Conservation (phyloP, 2,113 vertebrate genomes). For the Centrocercus urophasianus region DNA sequence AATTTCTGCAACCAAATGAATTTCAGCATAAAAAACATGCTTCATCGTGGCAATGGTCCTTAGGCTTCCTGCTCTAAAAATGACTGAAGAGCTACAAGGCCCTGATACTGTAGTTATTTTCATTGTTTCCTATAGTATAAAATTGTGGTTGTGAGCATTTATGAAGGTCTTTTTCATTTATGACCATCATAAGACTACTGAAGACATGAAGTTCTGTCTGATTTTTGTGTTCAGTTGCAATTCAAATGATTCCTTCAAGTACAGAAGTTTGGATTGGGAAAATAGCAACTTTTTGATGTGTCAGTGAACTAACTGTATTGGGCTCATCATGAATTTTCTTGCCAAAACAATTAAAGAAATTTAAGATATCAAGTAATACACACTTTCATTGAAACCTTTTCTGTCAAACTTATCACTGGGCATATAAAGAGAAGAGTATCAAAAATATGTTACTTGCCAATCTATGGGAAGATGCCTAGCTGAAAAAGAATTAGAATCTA, state of each 20-base stretch:
- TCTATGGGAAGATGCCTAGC: not conserved
- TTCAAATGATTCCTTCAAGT: not conserved
- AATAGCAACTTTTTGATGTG: not conserved
- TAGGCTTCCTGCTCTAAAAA: not conserved
- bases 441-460: not conserved
- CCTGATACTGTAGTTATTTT: accelerated
- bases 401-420: not conserved
- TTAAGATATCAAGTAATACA: not conserved
- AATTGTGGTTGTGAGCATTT: not conserved
- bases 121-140: not conserved
- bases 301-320: not conserved
- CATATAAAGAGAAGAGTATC: not conserved
- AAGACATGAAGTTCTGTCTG: not conserved
- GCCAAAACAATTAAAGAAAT: not conserved
- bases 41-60: accelerated
- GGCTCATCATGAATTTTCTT: not conserved
- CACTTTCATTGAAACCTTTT: not conserved
- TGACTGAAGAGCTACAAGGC: not conserved
- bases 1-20: not conserved
- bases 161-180: not conserved
- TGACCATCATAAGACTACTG: not conserved
- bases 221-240: not conserved
- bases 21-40: not conserved
- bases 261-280: not conserved
- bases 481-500: not conserved